A percentile compares a stretch with the other conserved stretches of the same genome.
phyloP scores from a whole-genome alignment of 2,888 invertebrate species.

The Eilema sororculum region DNA sequence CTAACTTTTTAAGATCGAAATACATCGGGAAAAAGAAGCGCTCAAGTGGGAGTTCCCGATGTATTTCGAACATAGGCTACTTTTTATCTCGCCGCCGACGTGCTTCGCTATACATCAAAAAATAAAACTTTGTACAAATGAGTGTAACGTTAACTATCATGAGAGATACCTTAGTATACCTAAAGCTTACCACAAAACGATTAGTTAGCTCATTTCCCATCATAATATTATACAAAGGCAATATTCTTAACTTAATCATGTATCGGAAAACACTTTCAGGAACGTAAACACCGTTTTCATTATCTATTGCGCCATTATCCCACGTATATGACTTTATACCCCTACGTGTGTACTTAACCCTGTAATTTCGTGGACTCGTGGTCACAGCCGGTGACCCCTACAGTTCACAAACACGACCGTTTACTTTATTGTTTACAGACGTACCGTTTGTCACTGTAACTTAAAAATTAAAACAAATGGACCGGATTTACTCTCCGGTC shows the following conservation, averaged over 20 bases:
- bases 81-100: too few species aligned
- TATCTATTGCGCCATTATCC: not conserved
- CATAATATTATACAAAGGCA: not conserved
- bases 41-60: too few species aligned
- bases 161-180: too few species aligned
- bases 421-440: slow-evolving; percentile 28
- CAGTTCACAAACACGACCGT: slow-evolving; percentile 17
- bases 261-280: slow-evolving; percentile 2
- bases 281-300: slow-evolving; percentile 5
- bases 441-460: slow-evolving; percentile 26
- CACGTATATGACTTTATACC: slow-evolving; percentile 1
- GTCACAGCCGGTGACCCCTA: slow-evolving; percentile 12
- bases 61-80: too few species aligned
- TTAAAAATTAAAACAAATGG: slow-evolving; percentile 52
- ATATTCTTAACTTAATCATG: not conserved
- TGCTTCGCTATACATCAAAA: too few species aligned
- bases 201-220: not conserved
- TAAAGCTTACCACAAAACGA: not conserved
- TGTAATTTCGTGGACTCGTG: slow-evolving; percentile 10
- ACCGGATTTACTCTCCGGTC: slow-evolving; percentile 33
- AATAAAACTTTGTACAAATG: too few species aligned
- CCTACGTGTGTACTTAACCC: slow-evolving; percentile 24
- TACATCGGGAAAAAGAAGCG: too few species aligned
- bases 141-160: too few species aligned
- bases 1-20: too few species aligned